Base-by-base conservation (phyloP, 2,113 vertebrate genomes). In the Leiothrix lutea region DNA sequence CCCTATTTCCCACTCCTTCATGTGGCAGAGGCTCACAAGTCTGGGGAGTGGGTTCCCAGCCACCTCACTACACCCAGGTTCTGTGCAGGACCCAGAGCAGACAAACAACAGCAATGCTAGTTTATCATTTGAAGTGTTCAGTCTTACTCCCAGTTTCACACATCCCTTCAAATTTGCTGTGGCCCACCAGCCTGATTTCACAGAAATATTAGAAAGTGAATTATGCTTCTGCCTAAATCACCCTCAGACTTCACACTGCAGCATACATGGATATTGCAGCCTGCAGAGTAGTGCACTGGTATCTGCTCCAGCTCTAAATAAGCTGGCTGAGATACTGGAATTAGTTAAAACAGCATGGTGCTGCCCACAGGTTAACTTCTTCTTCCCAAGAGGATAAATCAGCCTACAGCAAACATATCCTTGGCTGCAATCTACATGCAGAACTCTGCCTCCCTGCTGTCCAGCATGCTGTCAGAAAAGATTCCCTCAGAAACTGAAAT, bases 341-440 rank as follows among this genome's bases (percentile, higher is more conserved):
- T 92, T 84, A 82, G 70, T 82, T 45, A 92, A 57, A 94, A 71
- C 53, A 74, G 73, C 77, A 69, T 56, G 77, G 61, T 71, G 48
- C 13, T 88, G 54, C 87, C 61, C 64, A 74, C 31, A 90, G 80
- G 67, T 77, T 93, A 95, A 80, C 24, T 47, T 62, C 60, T 83
- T 51, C 64, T 83, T 51, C 72, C 38, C 42, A 78, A 58, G 86
- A 60, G 67, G 60, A 44, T 74, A 86, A 83, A 94, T 83, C 44
- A 93, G 75, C 88, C 88, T 70, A 67, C 36, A 94, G 91, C 88
- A 90, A 94, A 60, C 50, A 73, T 54, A 92, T 78, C 56, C 17
- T 80, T 90, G 72, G 58, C 88, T 86, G 53, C 60, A 90, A 88
- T 88, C 47, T 78, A 70, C 45, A 73, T 42, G 50, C 47, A 90